A percentile compares a stretch with the other conserved stretches of the same genome.
phyloP scores from a whole-genome alignment of 2,113 vertebrate species.

The Paramisgurnus dabryanus region DNA sequence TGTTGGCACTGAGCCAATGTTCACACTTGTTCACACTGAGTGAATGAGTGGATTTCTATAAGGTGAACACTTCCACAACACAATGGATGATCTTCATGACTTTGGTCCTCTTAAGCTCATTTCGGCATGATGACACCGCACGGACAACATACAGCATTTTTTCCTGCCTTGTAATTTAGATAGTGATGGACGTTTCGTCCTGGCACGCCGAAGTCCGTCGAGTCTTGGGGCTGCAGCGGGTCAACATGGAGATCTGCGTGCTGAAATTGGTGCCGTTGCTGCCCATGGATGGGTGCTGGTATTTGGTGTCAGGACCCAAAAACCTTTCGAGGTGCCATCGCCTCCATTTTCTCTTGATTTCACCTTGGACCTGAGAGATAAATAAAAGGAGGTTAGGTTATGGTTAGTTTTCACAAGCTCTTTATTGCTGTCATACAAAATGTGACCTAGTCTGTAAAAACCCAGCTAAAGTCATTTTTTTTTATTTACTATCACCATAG shows the following conservation, averaged over 20 bases:
- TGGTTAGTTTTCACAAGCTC: constrained; percentile 27
- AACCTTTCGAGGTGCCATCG: constrained; percentile 98
- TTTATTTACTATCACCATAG: too few relatives aligned
- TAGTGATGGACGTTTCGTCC: constrained; percentile 66
- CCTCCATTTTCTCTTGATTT: constrained; percentile 98
- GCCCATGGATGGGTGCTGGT: constrained; percentile 92
- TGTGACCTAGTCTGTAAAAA: too few relatives aligned
- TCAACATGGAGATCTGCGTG: constrained; percentile 97
- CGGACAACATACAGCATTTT: neutral
- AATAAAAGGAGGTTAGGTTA: constrained; percentile 60
- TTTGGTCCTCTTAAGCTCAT: neutral
- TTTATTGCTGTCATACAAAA: neutral
- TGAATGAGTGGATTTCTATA: constrained; percentile 24
- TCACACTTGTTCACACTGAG: neutral
- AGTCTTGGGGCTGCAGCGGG: constrained; percentile 95
- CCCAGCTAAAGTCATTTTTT: too few relatives aligned
- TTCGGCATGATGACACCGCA: neutral
- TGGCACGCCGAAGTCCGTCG: constrained; percentile 70
- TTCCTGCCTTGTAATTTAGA: constrained; percentile 21
- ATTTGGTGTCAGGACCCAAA: constrained; percentile 93
- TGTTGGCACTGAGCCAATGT: neutral
- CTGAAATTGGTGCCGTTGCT: constrained; percentile 96
- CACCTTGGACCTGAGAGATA: constrained; percentile 87
- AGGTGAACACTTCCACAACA: constrained; percentile 24
- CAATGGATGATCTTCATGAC: neutral